A percentile compares a stretch with the other conserved stretches of the same genome.
These are phyloP conservation scores for Heptranchias perlo DNA, from an alignment of 2,113 vertebrate species.

Conservation along the genomic window DNA sequence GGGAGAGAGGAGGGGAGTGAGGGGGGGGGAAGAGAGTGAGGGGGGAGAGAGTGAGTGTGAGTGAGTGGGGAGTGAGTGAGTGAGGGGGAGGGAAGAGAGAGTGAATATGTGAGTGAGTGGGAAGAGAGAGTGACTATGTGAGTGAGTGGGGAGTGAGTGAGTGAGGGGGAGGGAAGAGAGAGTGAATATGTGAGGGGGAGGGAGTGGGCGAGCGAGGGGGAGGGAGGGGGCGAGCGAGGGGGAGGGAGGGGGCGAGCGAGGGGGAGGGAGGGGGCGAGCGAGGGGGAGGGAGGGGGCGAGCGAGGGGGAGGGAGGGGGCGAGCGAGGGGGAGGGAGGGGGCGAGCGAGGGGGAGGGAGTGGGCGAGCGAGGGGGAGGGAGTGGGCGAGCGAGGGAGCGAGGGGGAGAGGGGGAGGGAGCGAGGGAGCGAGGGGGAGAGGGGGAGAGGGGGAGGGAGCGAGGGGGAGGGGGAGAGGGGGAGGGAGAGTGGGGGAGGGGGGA, in stretches of 20 bases:
- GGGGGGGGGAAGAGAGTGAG: no score
- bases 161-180: no score
- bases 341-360: neutral
- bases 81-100: no score
- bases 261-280: neutral
- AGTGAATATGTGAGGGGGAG: neutral
- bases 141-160: no score
- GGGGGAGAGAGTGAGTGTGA: no score
- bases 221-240: neutral
- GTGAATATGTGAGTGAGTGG: neutral
- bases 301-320: no score
- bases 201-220: neutral
- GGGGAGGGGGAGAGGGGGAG: neutral
- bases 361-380: neutral
- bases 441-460: neutral
- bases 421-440: no score
- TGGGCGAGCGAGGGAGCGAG: no score
- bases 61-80: no score
- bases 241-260: no score
- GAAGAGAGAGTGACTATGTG: neutral
- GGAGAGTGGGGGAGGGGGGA: neutral
- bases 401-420: neutral
- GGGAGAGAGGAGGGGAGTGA: no score
- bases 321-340: no score
- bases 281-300: neutral